Evolutionary conservation across 37 sponge, comb jelly and placozoan genomes (phyloP), one percentile per base, ranked within the genome.

Genomic region (Bolinopsis microptera): DNA sequence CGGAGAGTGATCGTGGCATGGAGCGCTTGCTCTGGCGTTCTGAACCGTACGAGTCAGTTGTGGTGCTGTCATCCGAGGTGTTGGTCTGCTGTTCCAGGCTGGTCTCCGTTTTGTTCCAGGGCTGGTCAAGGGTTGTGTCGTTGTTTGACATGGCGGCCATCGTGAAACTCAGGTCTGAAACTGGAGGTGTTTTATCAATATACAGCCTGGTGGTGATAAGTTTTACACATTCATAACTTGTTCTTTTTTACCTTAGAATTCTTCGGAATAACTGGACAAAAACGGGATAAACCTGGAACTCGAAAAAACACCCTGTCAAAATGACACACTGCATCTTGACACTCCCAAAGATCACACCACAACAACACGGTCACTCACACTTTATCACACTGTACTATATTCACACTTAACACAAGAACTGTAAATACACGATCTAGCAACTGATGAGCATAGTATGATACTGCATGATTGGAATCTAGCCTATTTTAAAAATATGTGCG

Each of bases 1-100:
- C 82, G 3, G 82, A 80, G 9, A 80, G 38, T 32, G 82, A 80
- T 80, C 82, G 82, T 13, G 82, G 38, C 35, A 80, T 80, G 37
- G 35, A 36, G 1, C 38, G 38, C 37, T 35, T 33, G 82, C 38
- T 33, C 23, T 80, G 34, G 1, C 74, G 74, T n/a, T 70, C 74
- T 33, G 82, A 80, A 8, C 82, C 82, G 38, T 35, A 36, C 35
- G 38, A 36, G 82, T 80, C 82, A 13, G 38, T 80, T 8, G 35
- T 35, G 3, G 38, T 30, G 38, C 38, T 36, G 38, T 80, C 38
- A 22, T 36, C 38, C 38, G 38, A 36, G 37, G 37, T 36, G 82
- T 80, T 80, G 26, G 74, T 26, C 21, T 70, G 74, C 3, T 70
- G 74, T 22, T 70, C 74, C 61, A 48, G 61, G 13, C 61, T 48